These are phyloP conservation scores for Halocynthia roretzi DNA, from an alignment of 23 tunicate species.

Conservation along the genomic window DNA sequence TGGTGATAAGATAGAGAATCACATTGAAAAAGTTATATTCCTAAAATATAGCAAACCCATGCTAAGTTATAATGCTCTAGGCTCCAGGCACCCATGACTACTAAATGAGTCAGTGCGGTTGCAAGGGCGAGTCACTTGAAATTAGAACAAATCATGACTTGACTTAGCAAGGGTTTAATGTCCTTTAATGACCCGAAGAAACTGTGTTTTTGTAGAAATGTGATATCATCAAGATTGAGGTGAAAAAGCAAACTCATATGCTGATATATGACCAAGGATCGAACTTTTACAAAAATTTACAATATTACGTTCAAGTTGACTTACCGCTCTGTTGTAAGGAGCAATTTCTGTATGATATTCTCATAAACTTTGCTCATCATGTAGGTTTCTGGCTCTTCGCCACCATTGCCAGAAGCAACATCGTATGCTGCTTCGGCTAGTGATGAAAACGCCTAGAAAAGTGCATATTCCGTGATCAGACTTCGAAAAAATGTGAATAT, in stretches of 20 bases:
- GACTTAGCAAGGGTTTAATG: no score
- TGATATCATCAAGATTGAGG: no score
- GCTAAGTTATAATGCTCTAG: no score
- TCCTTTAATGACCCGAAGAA: no score
- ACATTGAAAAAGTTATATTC: no score
- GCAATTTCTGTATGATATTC: constrained; percentile 78
- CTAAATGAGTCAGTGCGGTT: no score
- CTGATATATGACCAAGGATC: background rate
- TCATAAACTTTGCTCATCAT: constrained; percentile 83
- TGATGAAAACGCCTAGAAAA: constrained; percentile 87
- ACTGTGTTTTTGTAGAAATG: no score
- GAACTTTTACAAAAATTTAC: background rate
- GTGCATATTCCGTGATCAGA: background rate
- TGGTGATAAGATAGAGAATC: background rate
- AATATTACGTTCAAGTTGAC: background rate
- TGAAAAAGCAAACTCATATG: background rate
- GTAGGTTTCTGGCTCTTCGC: constrained; percentile 84
- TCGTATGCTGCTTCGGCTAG: constrained; percentile 97
- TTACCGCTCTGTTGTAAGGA: constrained; percentile 83
- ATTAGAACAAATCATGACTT: no score
- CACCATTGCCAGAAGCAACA: constrained; percentile 31
- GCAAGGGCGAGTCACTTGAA: no score
- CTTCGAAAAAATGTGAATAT: background rate
- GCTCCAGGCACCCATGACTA: no score
- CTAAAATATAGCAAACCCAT: no score